Evolutionary conservation across 2,888 invertebrate genomes (phyloP).

Genomic region (Buathra laborator): DNA sequence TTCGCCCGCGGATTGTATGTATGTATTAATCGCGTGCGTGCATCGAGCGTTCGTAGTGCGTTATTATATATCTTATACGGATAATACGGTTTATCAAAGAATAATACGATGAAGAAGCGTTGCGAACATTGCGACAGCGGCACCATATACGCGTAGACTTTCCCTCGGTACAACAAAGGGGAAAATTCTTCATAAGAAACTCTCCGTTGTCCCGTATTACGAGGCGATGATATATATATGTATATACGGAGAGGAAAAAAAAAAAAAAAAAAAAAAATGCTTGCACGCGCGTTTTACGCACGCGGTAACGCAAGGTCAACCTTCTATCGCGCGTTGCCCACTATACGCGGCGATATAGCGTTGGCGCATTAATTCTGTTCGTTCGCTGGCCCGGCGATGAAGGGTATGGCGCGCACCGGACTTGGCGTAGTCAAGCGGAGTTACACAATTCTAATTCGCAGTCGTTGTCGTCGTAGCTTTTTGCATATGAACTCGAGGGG

Average conservation of each 20-base stretch:
- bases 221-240: neutral
- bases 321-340: slow-evolving; percentile 30
- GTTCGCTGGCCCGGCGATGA: slow-evolving; percentile 40
- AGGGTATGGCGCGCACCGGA: slow-evolving; percentile 24
- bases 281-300: slow-evolving; percentile 63
- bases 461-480: slow-evolving; percentile 36
- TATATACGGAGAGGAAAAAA: neutral
- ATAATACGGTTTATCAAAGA: neutral
- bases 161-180: slow-evolving; percentile 11
- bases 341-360: slow-evolving; percentile 54
- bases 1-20: neutral
- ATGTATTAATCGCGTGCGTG: slow-evolving; percentile 55
- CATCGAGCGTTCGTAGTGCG: slow-evolving; percentile 35
- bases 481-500: slow-evolving; percentile 9
- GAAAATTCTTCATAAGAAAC: slow-evolving; percentile 13
- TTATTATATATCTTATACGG: slow-evolving; percentile 1
- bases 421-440: slow-evolving; percentile 31
- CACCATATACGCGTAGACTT: neutral
- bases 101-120: slow-evolving; percentile 1
- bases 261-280: slow-evolving; percentile 55
- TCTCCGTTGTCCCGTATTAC: neutral
- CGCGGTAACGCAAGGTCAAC: slow-evolving; percentile 59
- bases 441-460: slow-evolving; percentile 56
- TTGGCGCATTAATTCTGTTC: slow-evolving; percentile 63
- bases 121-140: neutral